Conservation (phyloP, 2,113 vertebrate species). For the Sciurus niger region DNA sequence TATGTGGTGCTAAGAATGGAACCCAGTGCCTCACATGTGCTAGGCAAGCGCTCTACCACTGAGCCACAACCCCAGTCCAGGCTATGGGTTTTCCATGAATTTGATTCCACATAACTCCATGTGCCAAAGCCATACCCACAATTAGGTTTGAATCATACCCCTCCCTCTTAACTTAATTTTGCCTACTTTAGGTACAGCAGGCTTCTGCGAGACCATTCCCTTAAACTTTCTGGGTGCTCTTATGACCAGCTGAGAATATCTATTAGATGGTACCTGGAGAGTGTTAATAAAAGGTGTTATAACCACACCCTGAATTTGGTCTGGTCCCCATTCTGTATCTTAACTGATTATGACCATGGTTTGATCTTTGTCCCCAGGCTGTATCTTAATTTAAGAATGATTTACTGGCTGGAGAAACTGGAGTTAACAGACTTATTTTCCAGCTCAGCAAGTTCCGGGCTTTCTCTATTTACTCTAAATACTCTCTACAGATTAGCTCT, state of each 20-base stretch:
- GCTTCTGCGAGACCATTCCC: neutral
- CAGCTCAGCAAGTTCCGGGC: conserved; percentile 45
- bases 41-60: too few relatives aligned
- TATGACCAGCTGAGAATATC: neutral
- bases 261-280: neutral
- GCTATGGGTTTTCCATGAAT: conserved; percentile 17
- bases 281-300: conserved; percentile 29
- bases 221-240: neutral
- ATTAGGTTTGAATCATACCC: neutral
- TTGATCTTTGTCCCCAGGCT: conserved; percentile 53
- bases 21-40: too few relatives aligned
- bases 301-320: conserved; percentile 6
- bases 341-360: conserved; percentile 28
- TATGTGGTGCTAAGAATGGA: too few relatives aligned
- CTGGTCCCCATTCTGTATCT: neutral
- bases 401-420: conserved; percentile 32
- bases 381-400: conserved; percentile 65
- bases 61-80: too few relatives aligned
- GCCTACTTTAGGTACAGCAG: neutral
- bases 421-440: conserved; percentile 50
- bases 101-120: conserved; percentile 37
- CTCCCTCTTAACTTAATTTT: conserved; percentile 32
- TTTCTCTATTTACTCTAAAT: neutral
- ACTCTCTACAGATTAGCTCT: neutral
- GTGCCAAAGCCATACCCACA: neutral